Conservation (phyloP, 92 coral and sea anemone species). For the Heliopora coerulea region DNA sequence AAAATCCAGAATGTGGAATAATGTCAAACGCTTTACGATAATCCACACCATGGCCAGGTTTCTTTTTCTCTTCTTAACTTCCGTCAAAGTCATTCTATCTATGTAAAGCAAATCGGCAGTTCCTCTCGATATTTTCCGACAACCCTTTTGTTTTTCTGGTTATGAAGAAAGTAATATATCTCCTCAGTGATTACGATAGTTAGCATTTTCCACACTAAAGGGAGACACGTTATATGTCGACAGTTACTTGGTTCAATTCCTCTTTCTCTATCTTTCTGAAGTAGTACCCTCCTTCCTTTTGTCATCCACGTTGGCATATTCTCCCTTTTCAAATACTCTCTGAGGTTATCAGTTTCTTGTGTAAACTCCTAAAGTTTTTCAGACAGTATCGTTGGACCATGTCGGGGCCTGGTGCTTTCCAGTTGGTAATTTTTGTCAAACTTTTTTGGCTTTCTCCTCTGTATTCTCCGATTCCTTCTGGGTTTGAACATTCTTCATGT, state of each 20-base stretch:
- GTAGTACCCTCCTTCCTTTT: slow-evolving; percentile 27
- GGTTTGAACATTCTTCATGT: no score
- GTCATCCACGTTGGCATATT: no score
- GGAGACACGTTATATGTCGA: not conserved
- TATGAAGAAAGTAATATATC: not conserved
- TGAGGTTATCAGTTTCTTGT: no score
- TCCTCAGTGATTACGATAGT: not conserved
- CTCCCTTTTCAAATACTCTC: no score
- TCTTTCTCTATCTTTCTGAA: slow-evolving; percentile 12
- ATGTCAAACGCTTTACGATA: slow-evolving; percentile 16
- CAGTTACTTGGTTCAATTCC: slow-evolving; percentile 11
- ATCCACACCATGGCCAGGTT: slow-evolving; percentile 1
- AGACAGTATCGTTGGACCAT: no score
- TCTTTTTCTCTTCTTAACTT: not conserved
- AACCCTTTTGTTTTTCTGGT: not conserved
- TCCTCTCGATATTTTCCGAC: slow-evolving; percentile 2
- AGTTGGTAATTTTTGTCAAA: no score
- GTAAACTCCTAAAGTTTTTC: no score
- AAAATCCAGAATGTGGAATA: slow-evolving; percentile 37
- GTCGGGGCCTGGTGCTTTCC: no score
- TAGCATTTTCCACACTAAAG: not conserved
- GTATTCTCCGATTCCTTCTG: no score
- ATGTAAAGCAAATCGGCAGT: not conserved
- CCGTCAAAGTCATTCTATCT: not conserved
- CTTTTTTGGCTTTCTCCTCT: no score